Conservation (phyloP, 2,797 vertebrate genomes). For the Bradypodion ventrale region DNA sequence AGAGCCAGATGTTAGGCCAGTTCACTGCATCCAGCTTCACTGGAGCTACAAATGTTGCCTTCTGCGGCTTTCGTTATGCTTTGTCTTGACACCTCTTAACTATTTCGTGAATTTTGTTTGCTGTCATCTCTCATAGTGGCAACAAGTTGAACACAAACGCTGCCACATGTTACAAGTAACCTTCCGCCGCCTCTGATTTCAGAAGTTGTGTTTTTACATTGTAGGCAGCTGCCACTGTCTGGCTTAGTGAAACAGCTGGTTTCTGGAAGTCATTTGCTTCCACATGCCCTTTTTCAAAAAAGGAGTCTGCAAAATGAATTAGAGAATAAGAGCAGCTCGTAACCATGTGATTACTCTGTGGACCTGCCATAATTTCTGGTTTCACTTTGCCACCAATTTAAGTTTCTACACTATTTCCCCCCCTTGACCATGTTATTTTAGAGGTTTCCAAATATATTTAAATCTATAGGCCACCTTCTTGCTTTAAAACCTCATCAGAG, state of each 20-base stretch:
- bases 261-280: slow-evolving; percentile 77
- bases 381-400: slow-evolving; percentile 42
- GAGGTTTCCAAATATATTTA: slow-evolving; percentile 18
- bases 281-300: slow-evolving; percentile 64
- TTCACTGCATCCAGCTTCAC: background rate
- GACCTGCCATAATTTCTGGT: slow-evolving; percentile 45
- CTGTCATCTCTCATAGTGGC: slow-evolving; percentile 6
- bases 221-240: slow-evolving; percentile 52
- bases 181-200: slow-evolving; percentile 55
- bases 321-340: slow-evolving; percentile 23
- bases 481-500: slow-evolving; percentile 6
- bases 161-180: slow-evolving; percentile 30
- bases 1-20: background rate
- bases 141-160: background rate
- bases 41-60: background rate
- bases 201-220: slow-evolving; percentile 49
- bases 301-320: slow-evolving; percentile 72
- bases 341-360: slow-evolving; percentile 52
- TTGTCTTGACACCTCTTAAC: background rate
- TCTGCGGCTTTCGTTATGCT: background rate
- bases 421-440: background rate
- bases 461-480: background rate
- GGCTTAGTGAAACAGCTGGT: slow-evolving; percentile 54
- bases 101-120: background rate
- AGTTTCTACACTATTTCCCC: slow-evolving; percentile 22